Evolutionary conservation across 2,888 invertebrate genomes (phyloP).

Genomic region (Sminthurides aquaticus): DNA sequence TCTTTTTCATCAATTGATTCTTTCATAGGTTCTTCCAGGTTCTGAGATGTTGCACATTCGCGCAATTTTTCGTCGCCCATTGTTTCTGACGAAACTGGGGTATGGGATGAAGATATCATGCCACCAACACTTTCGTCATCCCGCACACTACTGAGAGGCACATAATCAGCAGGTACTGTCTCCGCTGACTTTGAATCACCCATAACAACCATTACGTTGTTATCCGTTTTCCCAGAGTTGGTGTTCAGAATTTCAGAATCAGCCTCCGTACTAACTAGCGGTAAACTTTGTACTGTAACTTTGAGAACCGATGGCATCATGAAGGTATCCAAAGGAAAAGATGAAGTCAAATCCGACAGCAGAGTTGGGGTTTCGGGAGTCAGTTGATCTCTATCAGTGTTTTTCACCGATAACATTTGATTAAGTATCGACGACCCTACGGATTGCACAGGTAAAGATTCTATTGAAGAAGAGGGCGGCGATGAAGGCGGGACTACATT

Average conservation of each 20-base stretch:
- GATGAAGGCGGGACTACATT: too few relatives aligned
- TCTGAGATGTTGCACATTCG: neutral
- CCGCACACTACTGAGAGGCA: too few relatives aligned
- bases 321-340: neutral
- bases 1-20: neutral
- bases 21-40: neutral
- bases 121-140: neutral
- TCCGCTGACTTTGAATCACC: neutral
- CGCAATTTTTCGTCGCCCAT: neutral
- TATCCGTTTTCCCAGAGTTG: neutral
- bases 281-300: conserved; percentile 12
- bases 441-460: neutral
- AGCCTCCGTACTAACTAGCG: conserved; percentile 3
- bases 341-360: neutral
- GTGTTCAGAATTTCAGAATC: neutral
- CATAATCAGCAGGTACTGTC: neutral
- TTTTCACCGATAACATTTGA: conserved; percentile 20
- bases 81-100: neutral
- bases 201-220: neutral
- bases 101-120: neutral
- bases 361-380: neutral
- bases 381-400: neutral
- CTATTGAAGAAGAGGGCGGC: neutral
- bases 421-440: conserved; percentile 22
- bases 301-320: neutral